phyloP scores from a whole-genome alignment of 2,113 vertebrate species.

The Callocephalon fimbriatum region DNA sequence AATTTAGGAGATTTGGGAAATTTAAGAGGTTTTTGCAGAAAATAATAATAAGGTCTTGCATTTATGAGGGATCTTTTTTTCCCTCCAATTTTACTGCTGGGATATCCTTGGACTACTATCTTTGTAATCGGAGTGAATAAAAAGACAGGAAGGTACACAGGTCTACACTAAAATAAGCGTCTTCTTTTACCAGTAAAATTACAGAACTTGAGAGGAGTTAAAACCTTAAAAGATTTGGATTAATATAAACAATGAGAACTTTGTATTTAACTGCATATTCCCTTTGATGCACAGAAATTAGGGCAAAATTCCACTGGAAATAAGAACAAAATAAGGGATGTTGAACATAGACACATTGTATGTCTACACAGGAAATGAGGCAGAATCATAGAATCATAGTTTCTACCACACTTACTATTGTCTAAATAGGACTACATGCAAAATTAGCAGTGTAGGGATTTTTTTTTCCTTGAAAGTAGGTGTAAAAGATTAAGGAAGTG shows the following conservation, averaged over 20 bases:
- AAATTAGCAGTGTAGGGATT: neutral
- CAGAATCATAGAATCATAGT: neutral
- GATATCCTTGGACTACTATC: neutral
- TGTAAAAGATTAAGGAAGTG: neutral
- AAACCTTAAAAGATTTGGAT: neutral
- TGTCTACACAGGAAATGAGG: neutral
- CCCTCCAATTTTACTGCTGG: neutral
- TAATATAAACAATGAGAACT: neutral
- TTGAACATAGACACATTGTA: neutral
- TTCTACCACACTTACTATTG: neutral
- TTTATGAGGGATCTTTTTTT: neutral
- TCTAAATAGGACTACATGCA: neutral
- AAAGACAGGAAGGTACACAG: neutral
- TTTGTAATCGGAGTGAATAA: neutral
- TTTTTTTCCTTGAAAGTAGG: neutral
- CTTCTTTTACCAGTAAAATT: neutral
- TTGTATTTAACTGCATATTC: neutral
- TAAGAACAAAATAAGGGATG: neutral
- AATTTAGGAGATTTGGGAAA: neutral
- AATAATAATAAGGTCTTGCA: neutral
- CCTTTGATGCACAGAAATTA: neutral
- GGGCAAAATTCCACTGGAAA: slow-evolving; percentile 1
- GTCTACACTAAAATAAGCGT: neutral
- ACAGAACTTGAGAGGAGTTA: neutral
- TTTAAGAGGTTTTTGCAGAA: neutral